These are phyloP conservation scores for Anarhynchus alexandrinus DNA, from an alignment of 2,113 vertebrate genomes.

Conservation along the genomic window DNA sequence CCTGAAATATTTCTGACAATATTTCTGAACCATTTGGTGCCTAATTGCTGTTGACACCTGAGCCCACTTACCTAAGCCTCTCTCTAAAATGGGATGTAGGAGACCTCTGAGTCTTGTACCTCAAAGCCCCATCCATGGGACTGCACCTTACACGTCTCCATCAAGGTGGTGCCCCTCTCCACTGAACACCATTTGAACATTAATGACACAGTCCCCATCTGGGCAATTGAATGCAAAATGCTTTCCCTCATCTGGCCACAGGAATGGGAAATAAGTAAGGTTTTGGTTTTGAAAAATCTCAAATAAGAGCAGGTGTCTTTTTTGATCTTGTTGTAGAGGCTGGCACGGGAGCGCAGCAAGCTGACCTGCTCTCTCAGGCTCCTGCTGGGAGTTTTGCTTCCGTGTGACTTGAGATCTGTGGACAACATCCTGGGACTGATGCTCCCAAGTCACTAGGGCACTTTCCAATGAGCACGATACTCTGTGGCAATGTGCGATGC, in stretches of 20 bases:
- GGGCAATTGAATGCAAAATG: neutral
- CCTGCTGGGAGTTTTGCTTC: neutral
- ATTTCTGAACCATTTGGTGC: neutral
- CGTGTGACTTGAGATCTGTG: neutral
- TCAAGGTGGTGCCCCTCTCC: neutral
- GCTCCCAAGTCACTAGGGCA: neutral
- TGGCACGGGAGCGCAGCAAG: neutral
- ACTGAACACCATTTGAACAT: neutral
- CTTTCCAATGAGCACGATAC: rapidly evolving
- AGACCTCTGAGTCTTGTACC: neutral
- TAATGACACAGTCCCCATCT: neutral
- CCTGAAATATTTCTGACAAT: neutral
- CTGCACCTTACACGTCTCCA: neutral
- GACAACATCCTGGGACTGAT: neutral
- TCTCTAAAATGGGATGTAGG: neutral
- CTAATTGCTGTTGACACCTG: neutral
- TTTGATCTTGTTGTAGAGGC: neutral
- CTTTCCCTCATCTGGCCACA: neutral
- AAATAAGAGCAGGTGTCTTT: neutral
- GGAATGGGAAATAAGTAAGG: neutral
- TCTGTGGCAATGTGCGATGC: rapidly evolving
- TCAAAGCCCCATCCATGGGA: neutral
- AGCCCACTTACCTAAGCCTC: neutral
- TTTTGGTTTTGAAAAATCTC: neutral
- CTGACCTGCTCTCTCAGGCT: neutral